Evolutionary conservation across 2,113 vertebrate genomes (phyloP).

Genomic region (Rostratula benghalensis): DNA sequence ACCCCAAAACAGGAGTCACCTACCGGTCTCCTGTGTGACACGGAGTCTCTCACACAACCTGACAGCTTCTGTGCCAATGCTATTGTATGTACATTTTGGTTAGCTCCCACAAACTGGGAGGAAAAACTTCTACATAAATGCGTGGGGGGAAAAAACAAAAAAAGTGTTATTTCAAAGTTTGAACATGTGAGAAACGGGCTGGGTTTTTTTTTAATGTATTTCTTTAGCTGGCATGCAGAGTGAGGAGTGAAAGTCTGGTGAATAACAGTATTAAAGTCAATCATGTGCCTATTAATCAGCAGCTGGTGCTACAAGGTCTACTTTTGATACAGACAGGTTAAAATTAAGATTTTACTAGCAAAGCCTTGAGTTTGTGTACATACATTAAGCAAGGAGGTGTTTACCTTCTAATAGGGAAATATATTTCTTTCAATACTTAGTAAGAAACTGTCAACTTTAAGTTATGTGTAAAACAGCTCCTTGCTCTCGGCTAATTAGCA

Average conservation of each 20-base stretch:
- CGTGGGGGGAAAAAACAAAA: not conserved
- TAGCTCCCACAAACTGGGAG: accelerated
- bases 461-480: not conserved
- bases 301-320: not conserved
- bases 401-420: not conserved
- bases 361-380: not conserved
- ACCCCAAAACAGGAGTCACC: accelerated
- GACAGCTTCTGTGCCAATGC: accelerated
- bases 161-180: not conserved
- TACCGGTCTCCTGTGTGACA: accelerated
- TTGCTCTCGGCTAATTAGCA: not conserved
- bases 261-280: not conserved
- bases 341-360: not conserved
- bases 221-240: not conserved
- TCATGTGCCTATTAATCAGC: not conserved
- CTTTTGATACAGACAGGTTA: not conserved
- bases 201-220: not conserved
- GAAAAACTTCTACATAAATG: not conserved
- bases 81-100: accelerated
- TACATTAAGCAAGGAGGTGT: not conserved
- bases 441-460: not conserved
- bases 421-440: not conserved
- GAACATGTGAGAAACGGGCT: not conserved
- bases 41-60: accelerated
- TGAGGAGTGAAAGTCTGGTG: not conserved